Percentiles rank a stretch among this genome's conserved stretches.
phyloP scores from a whole-genome alignment of 2,113 vertebrate species.

The Physeter macrocephalus region DNA sequence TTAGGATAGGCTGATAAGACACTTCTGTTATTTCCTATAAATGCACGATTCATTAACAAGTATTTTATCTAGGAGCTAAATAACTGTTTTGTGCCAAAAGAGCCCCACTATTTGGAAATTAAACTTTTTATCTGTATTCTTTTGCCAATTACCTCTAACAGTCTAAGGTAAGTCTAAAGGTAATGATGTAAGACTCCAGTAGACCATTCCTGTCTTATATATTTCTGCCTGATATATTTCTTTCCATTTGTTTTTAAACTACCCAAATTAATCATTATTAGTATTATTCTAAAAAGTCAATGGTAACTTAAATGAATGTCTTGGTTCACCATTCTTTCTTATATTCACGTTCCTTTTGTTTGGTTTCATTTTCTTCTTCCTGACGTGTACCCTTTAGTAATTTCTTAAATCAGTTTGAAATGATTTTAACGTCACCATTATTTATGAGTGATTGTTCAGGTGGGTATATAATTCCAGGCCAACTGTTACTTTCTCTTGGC shows the following conservation, averaged over 20 bases:
- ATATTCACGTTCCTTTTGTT: neutral
- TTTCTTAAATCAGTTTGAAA: neutral
- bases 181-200: neutral
- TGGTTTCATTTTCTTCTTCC: neutral
- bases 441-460: neutral
- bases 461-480: neutral
- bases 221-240: neutral
- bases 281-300: neutral
- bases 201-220: neutral
- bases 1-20: neutral
- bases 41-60: neutral
- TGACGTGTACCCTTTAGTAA: neutral
- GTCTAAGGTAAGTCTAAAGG: neutral
- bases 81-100: neutral
- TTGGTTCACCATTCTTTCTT: neutral
- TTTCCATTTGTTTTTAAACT: neutral
- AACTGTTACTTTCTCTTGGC: neutral
- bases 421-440: neutral
- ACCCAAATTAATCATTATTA: neutral
- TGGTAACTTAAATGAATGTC: neutral
- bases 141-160: neutral
- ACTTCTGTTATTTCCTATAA: neutral
- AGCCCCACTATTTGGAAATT: neutral
- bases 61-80: neutral
- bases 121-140: neutral